Percentiles rank a stretch among this genome's conserved stretches.
Conservation (phyloP, 1,140 invertebrate genomes). For the Lucilia cuprina region DNA sequence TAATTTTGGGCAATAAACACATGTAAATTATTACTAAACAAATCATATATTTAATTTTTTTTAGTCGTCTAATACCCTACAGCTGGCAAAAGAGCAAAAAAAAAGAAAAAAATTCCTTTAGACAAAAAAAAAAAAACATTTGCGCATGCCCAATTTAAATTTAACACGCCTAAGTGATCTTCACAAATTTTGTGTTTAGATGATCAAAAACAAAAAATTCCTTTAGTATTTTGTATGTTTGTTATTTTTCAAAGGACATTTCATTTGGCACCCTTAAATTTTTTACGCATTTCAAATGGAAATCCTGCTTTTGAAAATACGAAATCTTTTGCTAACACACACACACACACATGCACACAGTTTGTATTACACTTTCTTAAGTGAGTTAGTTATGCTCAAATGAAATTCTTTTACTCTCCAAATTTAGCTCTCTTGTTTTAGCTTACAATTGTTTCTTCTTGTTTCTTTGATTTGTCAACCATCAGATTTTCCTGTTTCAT, state of each 20-base stretch:
- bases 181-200: background rate
- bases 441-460: background rate
- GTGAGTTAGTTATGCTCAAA: background rate
- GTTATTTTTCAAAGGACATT: constrained; percentile 36
- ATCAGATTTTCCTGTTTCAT: background rate
- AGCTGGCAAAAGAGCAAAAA: constrained; percentile 22
- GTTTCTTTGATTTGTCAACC: constrained; percentile 7
- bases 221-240: constrained; percentile 14
- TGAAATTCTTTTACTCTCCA: constrained; percentile 23
- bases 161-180: constrained; percentile 37
- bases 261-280: constrained; percentile 38
- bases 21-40: constrained; percentile 10
- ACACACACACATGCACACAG: no score
- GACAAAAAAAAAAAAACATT: constrained; percentile 30
- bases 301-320: background rate
- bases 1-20: background rate
- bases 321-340: background rate
- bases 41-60: constrained; percentile 3
- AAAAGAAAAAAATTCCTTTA: background rate
- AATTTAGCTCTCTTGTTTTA: background rate
- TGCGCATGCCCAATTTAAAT: constrained; percentile 41
- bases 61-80: background rate
- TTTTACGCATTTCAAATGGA: constrained; percentile 29
- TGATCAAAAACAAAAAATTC: background rate
- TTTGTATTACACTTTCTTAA: background rate